Percentiles rank a stretch among this genome's conserved stretches.
Evolutionary conservation across 2,797 vertebrate species (phyloP).

Genomic region (Lindbergichthys nudifrons): DNA sequence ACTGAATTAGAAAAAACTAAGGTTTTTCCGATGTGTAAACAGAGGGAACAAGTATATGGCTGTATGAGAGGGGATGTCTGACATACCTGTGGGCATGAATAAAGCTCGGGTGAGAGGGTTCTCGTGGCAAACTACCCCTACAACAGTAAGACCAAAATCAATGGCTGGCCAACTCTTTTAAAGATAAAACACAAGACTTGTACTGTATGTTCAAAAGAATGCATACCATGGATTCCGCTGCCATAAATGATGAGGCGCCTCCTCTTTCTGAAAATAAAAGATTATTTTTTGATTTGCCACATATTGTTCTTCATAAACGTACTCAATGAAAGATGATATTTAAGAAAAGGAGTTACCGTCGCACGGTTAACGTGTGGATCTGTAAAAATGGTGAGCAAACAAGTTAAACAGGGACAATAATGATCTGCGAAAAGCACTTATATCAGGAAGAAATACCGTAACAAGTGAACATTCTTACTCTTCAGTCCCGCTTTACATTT

Average conservation of each 20-base stretch:
- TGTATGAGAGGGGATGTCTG: background rate
- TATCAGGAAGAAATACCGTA: background rate
- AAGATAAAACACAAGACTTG: constrained; percentile 13
- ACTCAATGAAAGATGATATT: background rate
- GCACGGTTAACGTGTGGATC: constrained; percentile 79
- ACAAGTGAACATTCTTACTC: constrained; percentile 70
- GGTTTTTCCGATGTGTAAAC: constrained; percentile 4
- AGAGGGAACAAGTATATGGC: background rate
- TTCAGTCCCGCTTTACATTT: constrained; percentile 75
- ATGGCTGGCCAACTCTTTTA: constrained; percentile 23
- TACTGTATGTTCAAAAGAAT: background rate
- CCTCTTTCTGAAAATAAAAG: constrained; percentile 74
- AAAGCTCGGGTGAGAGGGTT: constrained; percentile 31
- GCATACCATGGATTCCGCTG: constrained; percentile 77
- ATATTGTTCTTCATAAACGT: constrained; percentile 21
- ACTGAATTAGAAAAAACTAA: background rate
- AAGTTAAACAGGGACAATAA: background rate
- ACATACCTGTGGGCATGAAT: constrained; percentile 54
- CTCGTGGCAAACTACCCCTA: constrained; percentile 48
- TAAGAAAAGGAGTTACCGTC: constrained; percentile 67
- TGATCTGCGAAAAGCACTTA: background rate
- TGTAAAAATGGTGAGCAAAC: constrained; percentile 37
- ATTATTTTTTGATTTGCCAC: constrained; percentile 32
- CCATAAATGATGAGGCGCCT: constrained; percentile 61
- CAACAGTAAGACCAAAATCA: constrained; percentile 36